Evolutionary conservation across 37 sponge, comb jelly and placozoan genomes (phyloP).

Genomic region (Axinella damicornis): DNA sequence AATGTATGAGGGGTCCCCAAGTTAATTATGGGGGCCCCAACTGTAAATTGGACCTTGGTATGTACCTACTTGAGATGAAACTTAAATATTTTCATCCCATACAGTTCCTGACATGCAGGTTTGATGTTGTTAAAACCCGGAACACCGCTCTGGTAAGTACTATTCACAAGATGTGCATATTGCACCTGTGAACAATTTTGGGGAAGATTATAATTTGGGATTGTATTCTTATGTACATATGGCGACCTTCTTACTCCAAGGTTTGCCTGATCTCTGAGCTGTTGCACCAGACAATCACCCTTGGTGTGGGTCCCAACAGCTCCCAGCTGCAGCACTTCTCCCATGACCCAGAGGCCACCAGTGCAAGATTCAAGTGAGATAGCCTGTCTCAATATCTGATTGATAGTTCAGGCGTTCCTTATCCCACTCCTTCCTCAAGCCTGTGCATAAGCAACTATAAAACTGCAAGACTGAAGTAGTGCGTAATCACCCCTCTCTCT

Average conservation of each 20-base stretch:
- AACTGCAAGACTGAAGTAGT: too few species aligned
- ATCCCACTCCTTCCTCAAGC: neutral
- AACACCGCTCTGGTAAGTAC: slow-evolving; percentile 17
- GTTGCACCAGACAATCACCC: slow-evolving; percentile 52
- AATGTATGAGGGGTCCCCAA: too few species aligned
- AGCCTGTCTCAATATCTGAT: neutral
- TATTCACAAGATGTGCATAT: too few species aligned
- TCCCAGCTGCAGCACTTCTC: slow-evolving; percentile 51
- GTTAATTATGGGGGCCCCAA: too few species aligned
- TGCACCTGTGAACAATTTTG: too few species aligned
- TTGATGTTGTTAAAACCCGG: slow-evolving; percentile 49
- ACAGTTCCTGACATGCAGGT: slow-evolving; percentile 46
- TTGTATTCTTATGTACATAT: too few species aligned
- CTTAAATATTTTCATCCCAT: neutral
- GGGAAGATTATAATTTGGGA: too few species aligned
- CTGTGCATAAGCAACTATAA: too few species aligned
- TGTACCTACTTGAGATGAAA: too few species aligned
- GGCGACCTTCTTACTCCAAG: neutral
- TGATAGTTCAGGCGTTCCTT: neutral
- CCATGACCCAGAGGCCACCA: slow-evolving; percentile 34
- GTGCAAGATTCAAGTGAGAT: slow-evolving; percentile 52
- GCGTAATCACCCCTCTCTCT: too few species aligned
- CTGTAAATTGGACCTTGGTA: too few species aligned
- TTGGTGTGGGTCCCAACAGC: slow-evolving; percentile 54
- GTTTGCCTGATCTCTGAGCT: slow-evolving; percentile 52